These are phyloP conservation scores for Heptranchias perlo DNA, from an alignment of 2,113 vertebrate genomes.

Conservation along the genomic window DNA sequence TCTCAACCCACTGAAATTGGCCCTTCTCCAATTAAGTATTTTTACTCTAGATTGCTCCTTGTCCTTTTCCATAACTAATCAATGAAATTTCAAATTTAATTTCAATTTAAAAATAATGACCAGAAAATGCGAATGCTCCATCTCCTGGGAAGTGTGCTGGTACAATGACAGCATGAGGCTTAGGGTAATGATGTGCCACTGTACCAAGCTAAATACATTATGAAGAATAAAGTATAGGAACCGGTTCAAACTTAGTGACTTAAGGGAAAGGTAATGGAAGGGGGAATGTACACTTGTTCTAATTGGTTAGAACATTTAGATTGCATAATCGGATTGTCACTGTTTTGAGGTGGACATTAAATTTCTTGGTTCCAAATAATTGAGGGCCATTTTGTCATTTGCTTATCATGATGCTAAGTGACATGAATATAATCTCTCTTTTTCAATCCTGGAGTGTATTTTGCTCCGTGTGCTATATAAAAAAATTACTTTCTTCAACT, in stretches of 20 bases:
- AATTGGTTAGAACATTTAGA: neutral
- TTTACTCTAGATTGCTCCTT: no score
- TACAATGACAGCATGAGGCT: neutral
- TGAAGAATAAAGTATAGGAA: neutral
- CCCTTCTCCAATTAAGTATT: no score
- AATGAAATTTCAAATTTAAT: neutral
- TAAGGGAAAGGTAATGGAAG: neutral
- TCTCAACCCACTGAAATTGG: no score
- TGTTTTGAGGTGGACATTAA: neutral
- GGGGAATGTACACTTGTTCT: neutral
- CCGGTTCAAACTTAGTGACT: neutral
- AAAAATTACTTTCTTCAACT: neutral
- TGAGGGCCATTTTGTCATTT: neutral
- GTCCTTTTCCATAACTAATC: neutral
- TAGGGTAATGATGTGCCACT: neutral
- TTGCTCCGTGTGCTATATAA: neutral
- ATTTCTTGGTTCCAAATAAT: neutral
- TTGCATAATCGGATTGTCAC: neutral
- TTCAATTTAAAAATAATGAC: neutral
- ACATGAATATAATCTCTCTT: neutral
- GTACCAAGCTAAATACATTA: neutral
- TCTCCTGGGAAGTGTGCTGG: neutral
- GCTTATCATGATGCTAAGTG: neutral
- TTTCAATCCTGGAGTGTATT: neutral
- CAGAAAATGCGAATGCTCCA: neutral